A percentile compares a stretch with the other conserved stretches of the same genome.
phyloP scores from a whole-genome alignment of 2,888 invertebrate species.

The Portevinia maculata region DNA sequence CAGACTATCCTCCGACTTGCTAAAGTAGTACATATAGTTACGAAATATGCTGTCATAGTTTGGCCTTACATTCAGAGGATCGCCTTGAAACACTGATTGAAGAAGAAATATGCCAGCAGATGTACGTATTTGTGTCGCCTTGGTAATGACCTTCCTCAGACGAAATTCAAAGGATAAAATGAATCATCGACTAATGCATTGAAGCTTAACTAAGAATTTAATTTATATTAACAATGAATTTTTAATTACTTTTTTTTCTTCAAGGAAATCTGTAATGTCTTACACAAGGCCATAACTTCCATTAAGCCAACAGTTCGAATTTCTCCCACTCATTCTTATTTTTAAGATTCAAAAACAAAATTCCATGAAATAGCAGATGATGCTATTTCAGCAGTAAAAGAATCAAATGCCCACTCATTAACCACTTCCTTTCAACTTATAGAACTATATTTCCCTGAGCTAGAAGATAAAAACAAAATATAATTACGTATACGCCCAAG shows the following conservation, averaged over 20 bases:
- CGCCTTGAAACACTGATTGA: not conserved
- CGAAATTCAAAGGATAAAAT: not conserved
- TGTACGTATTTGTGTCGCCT: not conserved
- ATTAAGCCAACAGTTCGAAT: not conserved
- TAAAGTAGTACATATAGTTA: not conserved
- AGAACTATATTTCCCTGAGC: not conserved
- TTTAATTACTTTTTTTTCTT: not conserved
- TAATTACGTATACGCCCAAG: conserved; percentile 56
- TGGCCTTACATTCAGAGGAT: not conserved
- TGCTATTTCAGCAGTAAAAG: conserved; percentile 27
- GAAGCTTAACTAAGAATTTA: not conserved
- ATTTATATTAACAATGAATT: not conserved
- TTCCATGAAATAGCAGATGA: conserved; percentile 39
- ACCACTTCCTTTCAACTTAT: conserved; percentile 34
- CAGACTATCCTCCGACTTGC: not conserved
- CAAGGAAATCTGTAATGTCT: no score
- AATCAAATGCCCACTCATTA: conserved; percentile 8
- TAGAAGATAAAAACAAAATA: conserved; percentile 30
- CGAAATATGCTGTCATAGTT: conserved; percentile 3
- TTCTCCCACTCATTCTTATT: not conserved
- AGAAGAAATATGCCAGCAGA: not conserved
- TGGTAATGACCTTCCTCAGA: not conserved
- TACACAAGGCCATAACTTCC: not conserved
- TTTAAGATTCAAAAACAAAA: conserved; percentile 14
- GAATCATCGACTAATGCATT: not conserved